Conservation (phyloP, 2,888 invertebrate genomes). For the Cheilosia variabilis region DNA sequence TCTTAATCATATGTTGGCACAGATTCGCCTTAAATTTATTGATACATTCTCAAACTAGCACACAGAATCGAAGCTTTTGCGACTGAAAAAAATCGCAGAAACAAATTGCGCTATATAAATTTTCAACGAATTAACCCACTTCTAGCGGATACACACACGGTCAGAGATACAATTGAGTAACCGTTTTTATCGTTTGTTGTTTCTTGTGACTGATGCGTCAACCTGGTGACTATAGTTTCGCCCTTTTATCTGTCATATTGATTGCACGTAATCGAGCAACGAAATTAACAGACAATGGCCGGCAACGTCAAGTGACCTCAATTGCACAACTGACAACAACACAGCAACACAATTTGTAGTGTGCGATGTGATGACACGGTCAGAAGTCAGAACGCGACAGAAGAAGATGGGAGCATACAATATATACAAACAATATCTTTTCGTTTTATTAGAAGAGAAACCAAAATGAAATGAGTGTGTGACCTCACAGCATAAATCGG, state of each 20-base stretch:
- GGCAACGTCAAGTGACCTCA: conserved; percentile 19
- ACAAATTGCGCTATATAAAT: not conserved
- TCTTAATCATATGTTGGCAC: conserved; percentile 2
- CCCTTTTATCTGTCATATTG: conserved; percentile 30
- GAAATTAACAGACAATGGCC: not conserved
- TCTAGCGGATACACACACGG: conserved; percentile 4
- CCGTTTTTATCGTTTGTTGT: not conserved
- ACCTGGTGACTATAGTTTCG: not conserved
- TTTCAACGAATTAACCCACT: conserved; percentile 46
- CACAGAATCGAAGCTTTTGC: conserved; percentile 1
- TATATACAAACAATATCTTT: conserved; percentile 2
- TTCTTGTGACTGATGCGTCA: not conserved
- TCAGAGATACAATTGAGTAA: conserved; percentile 23
- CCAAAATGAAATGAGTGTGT: not conserved
- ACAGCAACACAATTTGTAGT: not conserved
- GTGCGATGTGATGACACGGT: conserved; percentile 14
- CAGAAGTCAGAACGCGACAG: not conserved
- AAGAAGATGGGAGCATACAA: not conserved
- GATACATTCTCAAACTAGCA: conserved; percentile 1
- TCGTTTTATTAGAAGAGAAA: conserved; percentile 1
- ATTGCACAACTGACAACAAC: conserved; percentile 48
- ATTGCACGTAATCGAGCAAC: conserved; percentile 26
- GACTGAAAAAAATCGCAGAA: not conserved
- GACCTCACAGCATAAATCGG: conserved; percentile 39
- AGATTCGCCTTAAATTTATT: conserved; percentile 1